Conservation (phyloP, 2,797 vertebrate genomes). For the Lacerta agilis region DNA sequence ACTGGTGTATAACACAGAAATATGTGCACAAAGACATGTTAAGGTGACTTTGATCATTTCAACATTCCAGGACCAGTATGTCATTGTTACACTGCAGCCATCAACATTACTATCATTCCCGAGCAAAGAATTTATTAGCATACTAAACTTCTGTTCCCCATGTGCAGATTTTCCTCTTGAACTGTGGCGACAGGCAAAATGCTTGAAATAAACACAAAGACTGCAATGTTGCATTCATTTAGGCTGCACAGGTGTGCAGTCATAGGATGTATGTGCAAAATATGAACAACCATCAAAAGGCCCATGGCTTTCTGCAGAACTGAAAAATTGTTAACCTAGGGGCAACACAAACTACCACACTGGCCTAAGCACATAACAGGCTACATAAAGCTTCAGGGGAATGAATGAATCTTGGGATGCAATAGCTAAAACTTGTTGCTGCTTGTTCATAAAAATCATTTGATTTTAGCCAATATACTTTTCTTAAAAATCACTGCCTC, state of each 20-base stretch:
- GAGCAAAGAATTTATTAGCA: constrained; percentile 75
- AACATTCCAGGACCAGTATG: constrained; percentile 69
- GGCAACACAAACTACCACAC: constrained; percentile 3
- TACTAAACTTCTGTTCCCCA: constrained; percentile 72
- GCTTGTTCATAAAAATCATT: background rate
- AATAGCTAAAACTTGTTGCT: background rate
- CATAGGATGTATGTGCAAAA: background rate
- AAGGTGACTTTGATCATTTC: constrained; percentile 74
- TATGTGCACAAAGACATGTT: constrained; percentile 73
- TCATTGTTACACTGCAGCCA: constrained; percentile 62
- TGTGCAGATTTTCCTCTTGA: background rate
- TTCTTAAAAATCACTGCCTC: background rate
- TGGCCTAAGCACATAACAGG: background rate
- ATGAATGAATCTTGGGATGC: background rate
- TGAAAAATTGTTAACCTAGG: constrained; percentile 30
- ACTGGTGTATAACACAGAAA: constrained; percentile 66
- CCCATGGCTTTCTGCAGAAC: background rate
- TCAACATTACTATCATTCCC: constrained; percentile 61
- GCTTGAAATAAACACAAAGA: constrained; percentile 51
- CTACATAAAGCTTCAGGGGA: background rate
- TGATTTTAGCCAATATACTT: background rate
- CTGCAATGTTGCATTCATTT: constrained; percentile 16
- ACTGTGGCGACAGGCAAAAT: constrained; percentile 32
- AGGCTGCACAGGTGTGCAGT: background rate
- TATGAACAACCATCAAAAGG: background rate